Conservation (phyloP, 2,113 vertebrate genomes). For the Melospiza melodia region DNA sequence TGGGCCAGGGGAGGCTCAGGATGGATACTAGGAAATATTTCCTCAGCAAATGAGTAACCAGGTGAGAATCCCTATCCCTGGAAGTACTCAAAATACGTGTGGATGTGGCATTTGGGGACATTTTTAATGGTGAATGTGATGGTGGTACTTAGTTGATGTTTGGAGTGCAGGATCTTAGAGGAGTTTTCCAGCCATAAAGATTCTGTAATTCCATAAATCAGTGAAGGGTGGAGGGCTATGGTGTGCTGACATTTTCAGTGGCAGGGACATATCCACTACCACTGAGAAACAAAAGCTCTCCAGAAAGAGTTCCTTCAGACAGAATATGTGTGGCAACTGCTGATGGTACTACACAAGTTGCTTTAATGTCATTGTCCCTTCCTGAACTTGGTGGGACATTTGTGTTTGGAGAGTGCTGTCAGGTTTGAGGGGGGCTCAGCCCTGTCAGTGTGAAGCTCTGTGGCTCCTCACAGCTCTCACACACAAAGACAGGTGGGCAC, state of each 20-base stretch:
- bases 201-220: background rate
- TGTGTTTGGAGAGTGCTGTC: background rate
- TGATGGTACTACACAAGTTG: background rate
- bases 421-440: background rate
- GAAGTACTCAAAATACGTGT: background rate
- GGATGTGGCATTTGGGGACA: background rate
- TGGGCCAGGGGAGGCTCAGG: background rate
- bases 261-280: accelerated
- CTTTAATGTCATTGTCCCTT: background rate
- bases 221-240: accelerated
- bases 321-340: background rate
- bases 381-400: background rate
- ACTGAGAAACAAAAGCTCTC: background rate
- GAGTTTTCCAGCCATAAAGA: background rate
- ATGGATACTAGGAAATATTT: background rate
- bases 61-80: background rate
- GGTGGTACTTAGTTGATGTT: accelerated
- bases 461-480: accelerated
- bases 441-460: background rate
- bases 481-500: background rate
- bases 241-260: accelerated
- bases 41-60: background rate
- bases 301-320: background rate
- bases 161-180: background rate
- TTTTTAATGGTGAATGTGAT: too few species aligned